Percentiles rank a stretch among this genome's conserved stretches.
Evolutionary conservation across 2,888 invertebrate species (phyloP).

Genomic region (Drosophila gaucha): DNA sequence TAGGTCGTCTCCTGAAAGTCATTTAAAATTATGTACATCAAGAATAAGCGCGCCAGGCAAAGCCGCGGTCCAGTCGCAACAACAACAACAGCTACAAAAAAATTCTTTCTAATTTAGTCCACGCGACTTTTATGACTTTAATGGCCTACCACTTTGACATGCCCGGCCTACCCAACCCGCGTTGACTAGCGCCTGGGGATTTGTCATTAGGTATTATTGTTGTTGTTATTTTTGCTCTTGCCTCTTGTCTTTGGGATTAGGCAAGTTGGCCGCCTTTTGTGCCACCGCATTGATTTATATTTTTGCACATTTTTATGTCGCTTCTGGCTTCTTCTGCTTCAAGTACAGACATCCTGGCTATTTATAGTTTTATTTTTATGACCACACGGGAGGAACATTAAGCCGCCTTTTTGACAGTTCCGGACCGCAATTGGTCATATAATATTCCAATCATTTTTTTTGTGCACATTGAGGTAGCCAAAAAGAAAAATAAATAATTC

Average conservation of each 20-base stretch:
- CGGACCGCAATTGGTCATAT: slow-evolving; percentile 13
- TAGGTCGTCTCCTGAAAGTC: slow-evolving; percentile 77
- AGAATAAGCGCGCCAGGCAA: slow-evolving; percentile 42
- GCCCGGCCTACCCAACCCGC: slow-evolving; percentile 10
- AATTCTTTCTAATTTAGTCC: slow-evolving; percentile 75
- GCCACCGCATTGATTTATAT: slow-evolving; percentile 56
- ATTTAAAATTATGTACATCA: slow-evolving; percentile 77
- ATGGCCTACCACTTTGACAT: slow-evolving; percentile 70
- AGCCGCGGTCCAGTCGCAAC: slow-evolving; percentile 7
- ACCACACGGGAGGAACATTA: slow-evolving; percentile 8
- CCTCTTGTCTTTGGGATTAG: slow-evolving; percentile 30
- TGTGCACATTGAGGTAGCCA: background rate
- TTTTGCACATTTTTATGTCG: slow-evolving; percentile 50
- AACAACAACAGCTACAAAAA: slow-evolving; percentile 11
- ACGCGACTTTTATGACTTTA: slow-evolving; percentile 80
- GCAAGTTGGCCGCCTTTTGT: slow-evolving; percentile 35
- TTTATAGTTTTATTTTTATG: slow-evolving; percentile 48
- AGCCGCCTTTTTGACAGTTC: slow-evolving; percentile 22
- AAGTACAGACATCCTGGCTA: slow-evolving; percentile 27
- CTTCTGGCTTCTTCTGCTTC: slow-evolving; percentile 23
- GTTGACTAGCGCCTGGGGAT: slow-evolving; percentile 55
- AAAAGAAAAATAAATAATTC: background rate
- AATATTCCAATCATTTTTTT: slow-evolving; percentile 7
- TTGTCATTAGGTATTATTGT: slow-evolving; percentile 63
- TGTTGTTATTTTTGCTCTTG: slow-evolving; percentile 28